Conservation (phyloP, 2,113 vertebrate species). For the Menura novaehollandiae region DNA sequence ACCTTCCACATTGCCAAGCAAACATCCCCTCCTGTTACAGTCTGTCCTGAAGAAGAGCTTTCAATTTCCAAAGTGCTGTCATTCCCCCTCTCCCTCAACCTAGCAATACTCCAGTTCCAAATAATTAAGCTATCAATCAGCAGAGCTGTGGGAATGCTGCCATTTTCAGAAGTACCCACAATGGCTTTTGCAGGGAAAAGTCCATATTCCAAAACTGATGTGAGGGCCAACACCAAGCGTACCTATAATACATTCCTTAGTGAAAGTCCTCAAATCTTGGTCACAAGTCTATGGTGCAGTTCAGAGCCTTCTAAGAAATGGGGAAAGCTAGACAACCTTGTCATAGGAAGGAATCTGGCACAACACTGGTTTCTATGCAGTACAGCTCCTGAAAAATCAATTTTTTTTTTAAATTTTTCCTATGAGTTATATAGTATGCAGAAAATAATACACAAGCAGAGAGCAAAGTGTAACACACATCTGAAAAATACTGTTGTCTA, state of each 20-base stretch:
- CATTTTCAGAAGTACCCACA: neutral
- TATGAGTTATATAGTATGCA: neutral
- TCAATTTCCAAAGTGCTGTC: neutral
- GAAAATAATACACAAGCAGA: neutral
- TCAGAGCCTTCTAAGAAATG: neutral
- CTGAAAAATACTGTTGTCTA: neutral
- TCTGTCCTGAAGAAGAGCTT: neutral
- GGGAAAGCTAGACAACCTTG: neutral
- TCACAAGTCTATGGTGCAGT: accelerated
- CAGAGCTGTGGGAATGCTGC: neutral
- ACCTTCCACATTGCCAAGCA: neutral
- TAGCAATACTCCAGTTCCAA: neutral
- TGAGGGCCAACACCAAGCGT: neutral
- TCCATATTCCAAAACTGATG: neutral
- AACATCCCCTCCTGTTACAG: neutral
- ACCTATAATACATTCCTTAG: neutral
- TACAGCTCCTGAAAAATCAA: neutral
- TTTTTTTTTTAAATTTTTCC: neutral
- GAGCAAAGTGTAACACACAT: neutral
- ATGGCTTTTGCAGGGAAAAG: neutral
- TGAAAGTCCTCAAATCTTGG: neutral
- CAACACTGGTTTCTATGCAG: neutral
- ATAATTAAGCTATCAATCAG: neutral
- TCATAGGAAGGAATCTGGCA: neutral
- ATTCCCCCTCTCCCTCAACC: neutral